Evolutionary conservation across 2,888 invertebrate genomes (phyloP), one percentile per base, ranked within the genome.

Genomic region (Agrotis clavis): DNA sequence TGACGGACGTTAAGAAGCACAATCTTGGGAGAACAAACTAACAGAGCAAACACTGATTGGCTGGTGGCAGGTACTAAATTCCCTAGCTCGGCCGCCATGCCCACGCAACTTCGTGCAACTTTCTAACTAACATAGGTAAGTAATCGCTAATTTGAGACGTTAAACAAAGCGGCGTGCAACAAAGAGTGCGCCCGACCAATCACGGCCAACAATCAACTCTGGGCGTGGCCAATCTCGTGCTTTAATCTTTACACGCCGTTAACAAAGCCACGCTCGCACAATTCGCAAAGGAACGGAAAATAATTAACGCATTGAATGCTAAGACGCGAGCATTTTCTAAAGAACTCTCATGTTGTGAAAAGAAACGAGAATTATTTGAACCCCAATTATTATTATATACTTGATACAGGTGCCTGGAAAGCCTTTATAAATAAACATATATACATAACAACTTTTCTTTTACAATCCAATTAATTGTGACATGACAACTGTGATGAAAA

Each of bases 171-270:
- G 92, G 92, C 89, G 86, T 88, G 87, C 87, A 92, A 94, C 94
- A 94, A 94, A 95, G 94, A 90, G 82, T 86, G 82, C 84, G 89
- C 79, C 89, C 89, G 86, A 90, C 95, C 95, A 96, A 96, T 95
- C 94, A 90, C 87, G 81, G 88, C 83, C 81, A 84, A 86, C 88
- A 90, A 90, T 90, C 89, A 89, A 83, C 82, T 78, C 81, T 88
- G 92, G 96, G 96, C 95, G 96, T 91, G 92, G 94, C 92, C 88
- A 89, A 91, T 91, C 87, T 90, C 87, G 82, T 88, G 89, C 90
- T 91, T 89, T 91, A 91, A 92, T 90, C 90, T 92, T 90, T 86
- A 90, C 91, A 90, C 89, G 87, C 86, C 85, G 88, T 87, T 89
- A 92, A 92, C 92, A 94, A 93, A 93, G 92, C 91, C 89, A 88